A percentile compares a stretch with the other conserved stretches of the same genome.
phyloP scores from a whole-genome alignment of 2,888 invertebrate genomes.

The Synanthedon vespiformis region DNA sequence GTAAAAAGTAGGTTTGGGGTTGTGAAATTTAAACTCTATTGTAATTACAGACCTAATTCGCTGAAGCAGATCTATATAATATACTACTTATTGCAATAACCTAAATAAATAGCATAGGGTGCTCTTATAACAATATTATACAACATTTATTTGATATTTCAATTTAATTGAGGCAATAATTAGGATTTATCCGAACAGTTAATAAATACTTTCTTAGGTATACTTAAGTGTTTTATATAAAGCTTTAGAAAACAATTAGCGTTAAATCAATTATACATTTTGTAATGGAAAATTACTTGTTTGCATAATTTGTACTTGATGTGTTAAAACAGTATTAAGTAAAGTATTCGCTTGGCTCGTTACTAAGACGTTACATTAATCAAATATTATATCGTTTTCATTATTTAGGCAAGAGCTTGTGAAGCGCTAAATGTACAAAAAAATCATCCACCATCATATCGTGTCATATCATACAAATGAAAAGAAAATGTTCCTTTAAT shows the following conservation, averaged over 20 bases:
- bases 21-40: background rate
- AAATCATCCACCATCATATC: conserved; percentile 61
- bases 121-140: background rate
- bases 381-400: background rate
- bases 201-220: conserved; percentile 33
- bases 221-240: conserved; percentile 37
- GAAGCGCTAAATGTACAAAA: conserved; percentile 42
- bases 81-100: background rate
- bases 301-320: conserved; percentile 24
- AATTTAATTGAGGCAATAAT: conserved; percentile 49
- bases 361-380: background rate
- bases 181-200: conserved; percentile 34
- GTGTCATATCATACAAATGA: conserved; percentile 40
- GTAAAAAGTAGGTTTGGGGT: background rate
- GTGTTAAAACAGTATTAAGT: conserved; percentile 1
- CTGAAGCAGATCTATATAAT: background rate
- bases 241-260: conserved; percentile 20
- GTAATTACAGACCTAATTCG: background rate
- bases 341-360: conserved; percentile 10
- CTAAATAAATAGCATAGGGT: background rate
- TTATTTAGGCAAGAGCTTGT: conserved; percentile 1
- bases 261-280: conserved; percentile 22
- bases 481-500: conserved; percentile 16
- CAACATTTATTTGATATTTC: conserved; percentile 8
- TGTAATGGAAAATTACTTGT: conserved; percentile 26